Percentiles rank a stretch among this genome's conserved stretches.
Evolutionary conservation across 2,113 vertebrate species (phyloP).

Genomic region (Thunnus thynnus): DNA sequence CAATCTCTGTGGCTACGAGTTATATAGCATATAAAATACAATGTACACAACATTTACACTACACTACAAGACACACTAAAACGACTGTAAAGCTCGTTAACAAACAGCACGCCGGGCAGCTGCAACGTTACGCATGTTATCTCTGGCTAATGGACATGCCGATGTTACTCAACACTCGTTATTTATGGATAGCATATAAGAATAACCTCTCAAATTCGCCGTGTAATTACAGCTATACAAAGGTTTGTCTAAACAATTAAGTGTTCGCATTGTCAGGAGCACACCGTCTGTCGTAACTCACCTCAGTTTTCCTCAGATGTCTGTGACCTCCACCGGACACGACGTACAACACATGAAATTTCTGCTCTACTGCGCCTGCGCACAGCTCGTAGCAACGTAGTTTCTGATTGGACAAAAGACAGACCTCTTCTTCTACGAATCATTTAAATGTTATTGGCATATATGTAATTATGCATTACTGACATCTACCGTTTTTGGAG

Average conservation of each 20-base stretch:
- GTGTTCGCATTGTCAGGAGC: background rate
- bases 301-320: slow-evolving; percentile 60
- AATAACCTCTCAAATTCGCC: rapidly evolving
- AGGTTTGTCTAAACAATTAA: background rate
- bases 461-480: background rate
- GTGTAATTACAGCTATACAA: rapidly evolving
- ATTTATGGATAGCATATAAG: background rate
- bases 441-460: rapidly evolving
- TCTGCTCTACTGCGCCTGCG: slow-evolving; percentile 69
- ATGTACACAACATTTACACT: rapidly evolving
- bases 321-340: slow-evolving; percentile 85
- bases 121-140: slow-evolving; percentile 31
- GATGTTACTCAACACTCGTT: background rate
- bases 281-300: slow-evolving; percentile 52
- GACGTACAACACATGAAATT: slow-evolving; percentile 70
- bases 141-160: background rate
- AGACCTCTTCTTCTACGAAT: slow-evolving; percentile 38
- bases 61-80: background rate
- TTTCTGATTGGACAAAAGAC: slow-evolving; percentile 71
- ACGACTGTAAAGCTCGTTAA: background rate
- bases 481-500: slow-evolving; percentile 7
- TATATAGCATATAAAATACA: background rate
- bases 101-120: background rate
- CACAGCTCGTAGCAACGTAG: slow-evolving; percentile 16
- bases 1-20: rapidly evolving